Conservation (phyloP, 2,113 vertebrate genomes). For the Orientallactaga bullata region DNA sequence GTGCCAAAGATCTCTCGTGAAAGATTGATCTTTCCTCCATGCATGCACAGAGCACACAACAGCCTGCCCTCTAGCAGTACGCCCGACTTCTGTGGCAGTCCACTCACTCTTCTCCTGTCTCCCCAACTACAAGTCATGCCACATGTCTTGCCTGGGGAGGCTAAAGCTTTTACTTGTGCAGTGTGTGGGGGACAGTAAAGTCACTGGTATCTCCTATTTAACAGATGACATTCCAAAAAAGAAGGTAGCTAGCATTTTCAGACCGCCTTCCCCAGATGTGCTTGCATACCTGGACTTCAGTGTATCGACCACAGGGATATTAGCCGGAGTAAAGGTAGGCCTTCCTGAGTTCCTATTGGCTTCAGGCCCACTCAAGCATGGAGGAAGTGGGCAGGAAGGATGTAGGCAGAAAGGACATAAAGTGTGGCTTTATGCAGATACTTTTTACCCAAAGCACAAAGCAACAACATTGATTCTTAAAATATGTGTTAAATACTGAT, state of each 20-base stretch:
- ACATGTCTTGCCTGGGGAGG: neutral
- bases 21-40: neutral
- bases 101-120: neutral
- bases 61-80: neutral
- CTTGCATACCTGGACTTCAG: slow-evolving; percentile 98
- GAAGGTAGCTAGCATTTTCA: slow-evolving; percentile 92
- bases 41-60: rapidly evolving
- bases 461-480: neutral
- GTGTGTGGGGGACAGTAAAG: no score
- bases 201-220: neutral
- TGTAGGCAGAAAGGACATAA: neutral
- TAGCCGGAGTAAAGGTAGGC: slow-evolving; percentile 97
- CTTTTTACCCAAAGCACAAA: neutral
- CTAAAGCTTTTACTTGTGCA: neutral
- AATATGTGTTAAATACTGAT: neutral
- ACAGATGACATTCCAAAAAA: slow-evolving; percentile 97
- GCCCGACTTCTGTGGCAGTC: neutral
- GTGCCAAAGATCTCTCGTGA: rapidly evolving
- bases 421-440: neutral
- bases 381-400: neutral
- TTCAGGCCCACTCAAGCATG: neutral
- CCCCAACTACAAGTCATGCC: neutral
- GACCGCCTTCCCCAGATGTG: slow-evolving; percentile 94
- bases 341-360: rapidly evolving
- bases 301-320: slow-evolving; percentile 97